phyloP scores from a whole-genome alignment of 2,113 vertebrate species.

The Halichoeres trimaculatus region DNA sequence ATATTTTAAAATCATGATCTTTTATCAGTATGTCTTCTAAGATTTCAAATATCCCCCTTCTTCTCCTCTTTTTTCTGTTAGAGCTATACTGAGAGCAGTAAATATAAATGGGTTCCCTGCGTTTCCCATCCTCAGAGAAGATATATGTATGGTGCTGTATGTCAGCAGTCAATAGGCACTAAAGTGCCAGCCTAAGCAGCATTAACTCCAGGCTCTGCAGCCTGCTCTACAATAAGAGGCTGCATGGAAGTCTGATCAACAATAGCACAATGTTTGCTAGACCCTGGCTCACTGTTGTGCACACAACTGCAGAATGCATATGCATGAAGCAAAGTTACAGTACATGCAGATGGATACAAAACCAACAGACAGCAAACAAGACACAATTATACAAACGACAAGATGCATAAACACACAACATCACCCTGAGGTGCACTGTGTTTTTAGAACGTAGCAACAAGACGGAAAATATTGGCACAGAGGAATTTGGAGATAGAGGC shows the following conservation, averaged over 20 bases:
- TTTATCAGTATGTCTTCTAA: background rate
- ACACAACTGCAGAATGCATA: conserved; percentile 11
- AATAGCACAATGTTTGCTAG: conserved; percentile 5
- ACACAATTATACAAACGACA: too few species aligned
- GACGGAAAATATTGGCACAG: too few species aligned
- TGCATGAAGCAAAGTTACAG: too few species aligned
- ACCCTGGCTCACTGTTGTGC: background rate
- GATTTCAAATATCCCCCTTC: background rate
- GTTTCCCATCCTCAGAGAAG: conserved; percentile 30
- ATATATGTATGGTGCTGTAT: conserved; percentile 19
- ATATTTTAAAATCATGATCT: conserved; percentile 1
- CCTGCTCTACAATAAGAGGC: conserved; percentile 10
- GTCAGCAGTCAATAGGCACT: conserved; percentile 11
- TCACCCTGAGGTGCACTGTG: too few species aligned
- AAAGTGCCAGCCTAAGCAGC: conserved; percentile 41
- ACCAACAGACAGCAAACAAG: too few species aligned
- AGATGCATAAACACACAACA: too few species aligned
- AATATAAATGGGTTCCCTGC: conserved; percentile 16
- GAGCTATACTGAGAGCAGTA: background rate
- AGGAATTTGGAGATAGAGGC: too few species aligned
- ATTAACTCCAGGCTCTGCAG: background rate
- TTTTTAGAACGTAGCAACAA: too few species aligned
- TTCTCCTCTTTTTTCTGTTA: background rate
- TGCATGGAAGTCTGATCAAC: conserved; percentile 21
- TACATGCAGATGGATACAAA: too few species aligned